Conservation (phyloP, 2,113 vertebrate species). For the Leptocoma aspasia region DNA sequence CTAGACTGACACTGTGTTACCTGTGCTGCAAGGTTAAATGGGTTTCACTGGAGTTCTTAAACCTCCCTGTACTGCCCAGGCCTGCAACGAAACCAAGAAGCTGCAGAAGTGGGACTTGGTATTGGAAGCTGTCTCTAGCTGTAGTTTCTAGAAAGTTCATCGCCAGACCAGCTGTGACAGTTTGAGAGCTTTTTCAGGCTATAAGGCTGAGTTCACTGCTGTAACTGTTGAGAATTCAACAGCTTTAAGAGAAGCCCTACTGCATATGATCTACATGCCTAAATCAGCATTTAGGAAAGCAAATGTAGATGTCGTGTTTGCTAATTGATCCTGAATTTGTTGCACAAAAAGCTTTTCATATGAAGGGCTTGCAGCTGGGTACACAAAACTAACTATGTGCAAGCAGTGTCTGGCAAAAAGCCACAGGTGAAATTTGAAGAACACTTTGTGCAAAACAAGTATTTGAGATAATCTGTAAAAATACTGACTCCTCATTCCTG, state of each 20-base stretch:
- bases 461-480: not conserved
- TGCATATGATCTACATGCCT: not conserved
- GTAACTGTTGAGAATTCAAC: not conserved
- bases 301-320: not conserved
- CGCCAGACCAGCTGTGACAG: not conserved
- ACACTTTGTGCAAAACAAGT: not conserved
- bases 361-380: slow-evolving; percentile 17
- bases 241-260: not conserved
- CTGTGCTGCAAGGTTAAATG: not conserved
- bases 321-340: not conserved
- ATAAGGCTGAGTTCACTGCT: not conserved
- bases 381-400: not conserved
- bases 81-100: not conserved
- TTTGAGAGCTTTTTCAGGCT: not conserved
- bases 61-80: not conserved
- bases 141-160: not conserved
- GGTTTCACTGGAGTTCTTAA: not conserved
- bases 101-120: not conserved
- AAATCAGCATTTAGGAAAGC: not conserved
- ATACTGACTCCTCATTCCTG: not conserved
- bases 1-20: not conserved
- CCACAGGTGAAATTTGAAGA: not conserved
- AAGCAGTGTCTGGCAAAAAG: not conserved
- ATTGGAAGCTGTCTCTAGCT: not conserved
- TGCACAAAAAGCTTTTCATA: not conserved